Evolutionary conservation across 2,113 vertebrate species (phyloP).

Genomic region (Gopherus flavomarginatus): DNA sequence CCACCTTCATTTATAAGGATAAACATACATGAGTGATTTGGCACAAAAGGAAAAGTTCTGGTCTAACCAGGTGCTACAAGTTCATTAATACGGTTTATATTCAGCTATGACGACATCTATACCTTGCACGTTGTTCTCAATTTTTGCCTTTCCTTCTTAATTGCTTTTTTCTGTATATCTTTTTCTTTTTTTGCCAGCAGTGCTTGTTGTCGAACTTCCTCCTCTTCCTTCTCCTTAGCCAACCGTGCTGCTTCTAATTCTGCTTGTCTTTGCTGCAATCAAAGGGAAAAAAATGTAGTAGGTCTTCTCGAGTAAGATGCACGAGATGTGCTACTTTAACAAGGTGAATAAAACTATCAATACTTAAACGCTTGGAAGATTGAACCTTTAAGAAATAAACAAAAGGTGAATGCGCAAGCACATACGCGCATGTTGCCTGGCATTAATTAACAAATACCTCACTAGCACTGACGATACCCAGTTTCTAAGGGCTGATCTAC

Average conservation of each 20-base stretch:
- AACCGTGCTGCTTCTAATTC: slow-evolving; percentile 91
- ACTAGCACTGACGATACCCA: neutral
- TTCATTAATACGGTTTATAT: neutral
- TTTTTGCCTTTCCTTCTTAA: slow-evolving; percentile 98
- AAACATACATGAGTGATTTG: neutral
- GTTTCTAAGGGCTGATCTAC: neutral
- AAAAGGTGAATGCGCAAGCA: neutral
- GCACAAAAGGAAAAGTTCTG: neutral
- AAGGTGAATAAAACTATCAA: neutral
- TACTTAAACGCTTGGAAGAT: neutral
- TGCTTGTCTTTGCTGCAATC: slow-evolving; percentile 89
- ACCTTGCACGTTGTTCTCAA: slow-evolving; percentile 97
- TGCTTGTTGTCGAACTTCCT: slow-evolving; percentile 91
- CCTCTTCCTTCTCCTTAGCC: slow-evolving; percentile 94
- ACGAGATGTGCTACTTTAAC: neutral
- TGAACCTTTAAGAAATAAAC: neutral
- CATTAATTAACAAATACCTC: neutral
- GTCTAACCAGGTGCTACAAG: neutral
- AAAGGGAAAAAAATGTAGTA: slow-evolving; percentile 11
- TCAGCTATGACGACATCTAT: neutral
- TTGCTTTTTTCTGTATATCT: slow-evolving; percentile 97
- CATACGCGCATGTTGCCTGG: neutral
- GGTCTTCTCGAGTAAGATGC: neutral
- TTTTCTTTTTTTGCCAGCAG: slow-evolving; percentile 95
- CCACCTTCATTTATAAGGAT: neutral